phyloP scores from a whole-genome alignment of 2,113 vertebrate genomes.

The Cheilinus undulatus region DNA sequence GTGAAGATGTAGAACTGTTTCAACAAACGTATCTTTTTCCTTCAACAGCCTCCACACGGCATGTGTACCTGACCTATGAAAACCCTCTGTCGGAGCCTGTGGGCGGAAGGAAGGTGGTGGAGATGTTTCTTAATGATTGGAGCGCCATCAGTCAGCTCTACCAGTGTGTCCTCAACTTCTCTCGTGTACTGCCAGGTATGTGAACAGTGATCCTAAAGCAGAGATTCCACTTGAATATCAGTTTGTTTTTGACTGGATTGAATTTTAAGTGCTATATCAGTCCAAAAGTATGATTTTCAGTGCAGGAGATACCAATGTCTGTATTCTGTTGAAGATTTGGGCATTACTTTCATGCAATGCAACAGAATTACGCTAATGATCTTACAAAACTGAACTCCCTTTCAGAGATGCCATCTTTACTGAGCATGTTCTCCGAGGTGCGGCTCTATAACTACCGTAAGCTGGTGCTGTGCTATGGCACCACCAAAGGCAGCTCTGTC shows the following conservation, averaged over 20 bases:
- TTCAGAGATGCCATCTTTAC: constrained; percentile 93
- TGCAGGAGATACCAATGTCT: no score
- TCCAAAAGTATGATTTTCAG: no score
- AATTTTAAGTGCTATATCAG: background rate
- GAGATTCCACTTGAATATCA: background rate
- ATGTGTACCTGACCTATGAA: constrained; percentile 97
- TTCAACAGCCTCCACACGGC: constrained; percentile 89
- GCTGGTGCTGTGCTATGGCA: constrained; percentile 96
- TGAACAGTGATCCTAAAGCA: background rate
- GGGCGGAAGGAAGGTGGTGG: constrained; percentile 96
- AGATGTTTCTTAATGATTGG: constrained; percentile 99
- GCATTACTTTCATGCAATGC: no score
- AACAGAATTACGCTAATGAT: no score
- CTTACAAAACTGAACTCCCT: constrained; percentile 23
- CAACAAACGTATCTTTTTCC: constrained; percentile 21
- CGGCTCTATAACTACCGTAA: constrained; percentile 98
- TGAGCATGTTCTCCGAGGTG: constrained; percentile 96
- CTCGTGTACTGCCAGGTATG: constrained; percentile 90
- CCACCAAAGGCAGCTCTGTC: constrained; percentile 97
- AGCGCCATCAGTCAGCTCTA: constrained; percentile 95
- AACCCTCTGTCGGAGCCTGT: constrained; percentile 97
- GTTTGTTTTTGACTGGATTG: background rate
- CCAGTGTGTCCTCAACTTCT: constrained; percentile 96
- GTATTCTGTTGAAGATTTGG: no score
- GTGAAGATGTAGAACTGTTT: background rate